These are phyloP conservation scores for Pocota personata DNA, from an alignment of 2,888 invertebrate genomes.

Conservation along the genomic window DNA sequence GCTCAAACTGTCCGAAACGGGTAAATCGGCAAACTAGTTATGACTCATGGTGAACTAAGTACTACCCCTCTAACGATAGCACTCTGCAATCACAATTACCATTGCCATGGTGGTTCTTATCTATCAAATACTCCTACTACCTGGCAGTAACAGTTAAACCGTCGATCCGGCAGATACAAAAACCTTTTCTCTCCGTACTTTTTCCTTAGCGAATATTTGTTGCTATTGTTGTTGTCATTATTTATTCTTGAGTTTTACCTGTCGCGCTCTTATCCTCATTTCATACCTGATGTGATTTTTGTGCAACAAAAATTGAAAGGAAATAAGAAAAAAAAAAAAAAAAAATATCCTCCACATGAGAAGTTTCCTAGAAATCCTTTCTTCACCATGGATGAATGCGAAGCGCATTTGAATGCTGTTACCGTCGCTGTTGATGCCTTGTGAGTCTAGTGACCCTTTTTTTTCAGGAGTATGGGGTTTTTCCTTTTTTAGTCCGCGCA, in stretches of 20 bases:
- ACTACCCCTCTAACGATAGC: slow-evolving; percentile 42
- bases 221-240: slow-evolving; percentile 63
- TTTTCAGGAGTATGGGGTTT: neutral
- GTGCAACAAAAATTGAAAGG: slow-evolving; percentile 60
- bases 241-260: slow-evolving; percentile 57
- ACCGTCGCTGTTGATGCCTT: slow-evolving; percentile 46
- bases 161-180: slow-evolving; percentile 58
- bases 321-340: slow-evolving; percentile 27
- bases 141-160: slow-evolving; percentile 67
- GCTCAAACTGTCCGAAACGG: slow-evolving; percentile 1
- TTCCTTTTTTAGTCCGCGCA: slow-evolving; percentile 26
- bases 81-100: slow-evolving; percentile 47
- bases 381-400: slow-evolving; percentile 60
- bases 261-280: slow-evolving; percentile 65
- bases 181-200: slow-evolving; percentile 25
- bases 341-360: slow-evolving; percentile 43
- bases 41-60: neutral
- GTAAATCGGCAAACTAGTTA: neutral
- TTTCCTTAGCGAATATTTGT: slow-evolving; percentile 68
- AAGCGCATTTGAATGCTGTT: slow-evolving; percentile 64
- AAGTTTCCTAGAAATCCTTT: slow-evolving; percentile 55
- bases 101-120: slow-evolving; percentile 52
- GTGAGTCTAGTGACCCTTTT: slow-evolving; percentile 62
- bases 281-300: slow-evolving; percentile 56
- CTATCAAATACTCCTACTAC: slow-evolving; percentile 56